Base-by-base conservation (phyloP, 37 sponge, comb jelly and placozoan species). In the Tethya wilhelma region DNA sequence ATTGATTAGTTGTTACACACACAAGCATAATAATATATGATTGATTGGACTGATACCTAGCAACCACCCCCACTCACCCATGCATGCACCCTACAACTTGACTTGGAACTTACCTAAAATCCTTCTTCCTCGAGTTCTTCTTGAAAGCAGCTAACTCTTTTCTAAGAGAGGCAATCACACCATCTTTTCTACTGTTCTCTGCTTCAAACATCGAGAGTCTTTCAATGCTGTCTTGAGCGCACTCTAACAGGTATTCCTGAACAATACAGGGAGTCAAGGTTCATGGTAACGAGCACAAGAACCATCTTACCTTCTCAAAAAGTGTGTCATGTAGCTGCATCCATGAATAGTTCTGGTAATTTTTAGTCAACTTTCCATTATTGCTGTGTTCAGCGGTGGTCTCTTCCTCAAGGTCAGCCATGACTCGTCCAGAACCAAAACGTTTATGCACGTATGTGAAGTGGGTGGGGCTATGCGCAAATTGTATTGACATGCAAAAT, bases 131-230 rank as follows among this genome's bases (percentile, higher is more conserved):
- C 23, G 63, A 22, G 44, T 44, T 66, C 44, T 77, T 67, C 17
- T 77, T 67, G 26, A 64, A 66, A 2, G 49, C 70, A 12, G 69
- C 59, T 1, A 85, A 4, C 43, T 85, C 85, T 29, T 59, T 77
- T 38, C 78, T 76, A 45, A 85, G 56, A 2, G 63, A 20, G 22
- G 72, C 38, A 53, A 85, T 85, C 34, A 85, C 49, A 17, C 39
- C 75, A 69, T 85, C 85, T 42, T 85, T 85, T 14, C 83, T 59
- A 22, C 37, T 28, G 55, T 56, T 63, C 65, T 82, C 83, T 3
- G 23, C 39, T 44, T 82, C 56, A 46, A 6, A 62, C 12, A 73
- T 31, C 2, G 64, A 40, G 7, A 82, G 64, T 22, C 25, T 34
- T 5, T 20, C 7, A 26, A 80, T 17, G 1, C 42, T n/a, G 63